phyloP scores from a whole-genome alignment of 2,113 vertebrate genomes.

The Zapus hudsonius region DNA sequence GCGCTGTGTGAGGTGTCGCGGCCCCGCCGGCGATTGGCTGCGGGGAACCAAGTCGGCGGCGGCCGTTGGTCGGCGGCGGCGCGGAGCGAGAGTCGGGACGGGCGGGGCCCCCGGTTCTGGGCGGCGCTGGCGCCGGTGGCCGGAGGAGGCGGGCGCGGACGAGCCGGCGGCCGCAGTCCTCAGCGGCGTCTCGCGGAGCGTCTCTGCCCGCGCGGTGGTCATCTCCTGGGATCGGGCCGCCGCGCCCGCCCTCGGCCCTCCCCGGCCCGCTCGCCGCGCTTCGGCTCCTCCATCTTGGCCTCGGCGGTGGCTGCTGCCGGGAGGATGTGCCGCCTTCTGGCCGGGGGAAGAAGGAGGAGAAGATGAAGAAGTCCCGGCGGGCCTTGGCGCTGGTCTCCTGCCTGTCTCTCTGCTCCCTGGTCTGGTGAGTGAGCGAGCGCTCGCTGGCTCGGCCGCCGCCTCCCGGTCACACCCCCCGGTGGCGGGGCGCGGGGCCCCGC shows the following conservation, averaged over 20 bases:
- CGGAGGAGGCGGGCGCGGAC: slow-evolving; percentile 70
- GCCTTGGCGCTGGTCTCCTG: slow-evolving; percentile 83
- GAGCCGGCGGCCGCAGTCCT: not conserved
- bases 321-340: slow-evolving; percentile 84
- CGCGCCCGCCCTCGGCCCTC: too few relatives aligned
- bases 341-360: slow-evolving; percentile 80
- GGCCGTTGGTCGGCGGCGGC: slow-evolving; percentile 75
- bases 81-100: slow-evolving; percentile 55
- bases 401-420: slow-evolving; percentile 81
- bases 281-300: slow-evolving; percentile 72
- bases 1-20: slow-evolving; percentile 68
- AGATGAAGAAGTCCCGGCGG: slow-evolving; percentile 85
- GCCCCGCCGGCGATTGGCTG: slow-evolving; percentile 74
- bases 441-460: not conserved
- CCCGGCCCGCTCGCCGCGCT: too few relatives aligned
- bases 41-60: slow-evolving; percentile 33
- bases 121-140: slow-evolving; percentile 66
- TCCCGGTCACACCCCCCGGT: slow-evolving; percentile 60
- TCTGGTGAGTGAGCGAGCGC: slow-evolving; percentile 87
- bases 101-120: slow-evolving; percentile 62
- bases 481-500: not conserved
- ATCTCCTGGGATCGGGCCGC: not conserved
- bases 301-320: slow-evolving; percentile 74
- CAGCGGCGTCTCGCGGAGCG: slow-evolving; percentile 37
- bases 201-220: not conserved